Percentiles rank a stretch among this genome's conserved stretches.
Evolutionary conservation across 2,797 vertebrate genomes (phyloP).

Genomic region (Gymnothorax reevesii): DNA sequence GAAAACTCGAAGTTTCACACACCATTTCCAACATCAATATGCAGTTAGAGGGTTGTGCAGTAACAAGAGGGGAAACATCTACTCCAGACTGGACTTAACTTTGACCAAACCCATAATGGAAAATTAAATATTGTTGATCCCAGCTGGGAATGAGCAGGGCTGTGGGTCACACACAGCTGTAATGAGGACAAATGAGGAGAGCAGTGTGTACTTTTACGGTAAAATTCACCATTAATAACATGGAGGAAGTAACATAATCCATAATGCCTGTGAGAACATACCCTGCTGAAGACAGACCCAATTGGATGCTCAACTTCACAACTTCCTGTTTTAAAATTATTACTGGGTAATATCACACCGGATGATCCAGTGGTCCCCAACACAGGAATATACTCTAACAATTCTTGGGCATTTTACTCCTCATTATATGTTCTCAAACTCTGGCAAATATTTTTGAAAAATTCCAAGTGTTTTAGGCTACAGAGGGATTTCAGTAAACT

Average conservation of each 20-base stretch:
- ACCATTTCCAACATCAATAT: background rate
- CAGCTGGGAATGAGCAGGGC: background rate
- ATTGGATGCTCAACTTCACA: background rate
- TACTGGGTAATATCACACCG: no score
- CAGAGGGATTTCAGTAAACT: no score
- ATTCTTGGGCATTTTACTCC: no score
- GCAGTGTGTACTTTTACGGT: background rate
- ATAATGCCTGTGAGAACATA: background rate
- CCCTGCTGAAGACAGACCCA: background rate
- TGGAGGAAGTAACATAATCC: background rate
- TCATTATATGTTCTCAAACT: no score
- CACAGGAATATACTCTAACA: no score
- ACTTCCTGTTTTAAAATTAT: background rate
- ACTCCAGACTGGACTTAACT: background rate
- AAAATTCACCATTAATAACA: background rate
- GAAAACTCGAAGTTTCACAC: background rate
- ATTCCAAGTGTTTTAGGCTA: no score
- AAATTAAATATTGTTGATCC: background rate
- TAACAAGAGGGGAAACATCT: background rate
- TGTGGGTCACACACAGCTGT: background rate
- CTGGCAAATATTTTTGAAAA: no score
- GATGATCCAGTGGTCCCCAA: no score
- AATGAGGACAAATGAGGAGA: background rate
- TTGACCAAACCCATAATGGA: background rate
- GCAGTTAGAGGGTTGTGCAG: background rate